phyloP scores from a whole-genome alignment of 2,797 vertebrate species.

The Cuniculus paca region DNA sequence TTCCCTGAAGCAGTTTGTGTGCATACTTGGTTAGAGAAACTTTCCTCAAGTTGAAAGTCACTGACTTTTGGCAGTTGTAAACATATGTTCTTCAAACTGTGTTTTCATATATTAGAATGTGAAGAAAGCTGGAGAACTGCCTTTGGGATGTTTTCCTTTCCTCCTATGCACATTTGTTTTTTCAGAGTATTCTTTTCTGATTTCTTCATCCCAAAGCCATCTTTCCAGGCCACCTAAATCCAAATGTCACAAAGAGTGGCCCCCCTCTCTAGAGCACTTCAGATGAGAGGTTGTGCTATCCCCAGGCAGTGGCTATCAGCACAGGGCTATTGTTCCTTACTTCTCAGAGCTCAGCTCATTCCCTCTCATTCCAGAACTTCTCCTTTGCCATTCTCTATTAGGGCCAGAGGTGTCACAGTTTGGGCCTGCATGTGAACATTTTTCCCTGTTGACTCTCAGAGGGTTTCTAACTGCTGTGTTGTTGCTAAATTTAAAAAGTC shows the following conservation, averaged over 20 bases:
- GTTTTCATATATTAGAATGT: conserved; percentile 56
- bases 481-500: conserved; percentile 37
- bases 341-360: neutral
- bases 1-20: neutral
- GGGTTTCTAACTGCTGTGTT: neutral
- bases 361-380: conserved; percentile 3
- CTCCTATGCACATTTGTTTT: neutral
- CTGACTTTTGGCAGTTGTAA: conserved; percentile 14
- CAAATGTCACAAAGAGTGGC: neutral
- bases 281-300: neutral
- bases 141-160: conserved; percentile 33
- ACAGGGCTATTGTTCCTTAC: neutral
- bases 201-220: neutral
- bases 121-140: conserved; percentile 44
- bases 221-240: neutral
- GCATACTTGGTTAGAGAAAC: conserved; percentile 35
- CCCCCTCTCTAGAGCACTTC: neutral
- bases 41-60: conserved; percentile 59
- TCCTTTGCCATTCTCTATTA: neutral
- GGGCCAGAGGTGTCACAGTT: neutral
- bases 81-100: conserved; percentile 58
- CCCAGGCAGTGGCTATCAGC: neutral
- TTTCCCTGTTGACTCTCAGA: conserved; percentile 16
- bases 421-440: neutral
- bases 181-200: conserved; percentile 16